Percentiles rank a stretch among this genome's conserved stretches.
These are phyloP conservation scores for Lucilia sericata DNA, from an alignment of 1,140 invertebrate genomes.

Conservation along the genomic window DNA sequence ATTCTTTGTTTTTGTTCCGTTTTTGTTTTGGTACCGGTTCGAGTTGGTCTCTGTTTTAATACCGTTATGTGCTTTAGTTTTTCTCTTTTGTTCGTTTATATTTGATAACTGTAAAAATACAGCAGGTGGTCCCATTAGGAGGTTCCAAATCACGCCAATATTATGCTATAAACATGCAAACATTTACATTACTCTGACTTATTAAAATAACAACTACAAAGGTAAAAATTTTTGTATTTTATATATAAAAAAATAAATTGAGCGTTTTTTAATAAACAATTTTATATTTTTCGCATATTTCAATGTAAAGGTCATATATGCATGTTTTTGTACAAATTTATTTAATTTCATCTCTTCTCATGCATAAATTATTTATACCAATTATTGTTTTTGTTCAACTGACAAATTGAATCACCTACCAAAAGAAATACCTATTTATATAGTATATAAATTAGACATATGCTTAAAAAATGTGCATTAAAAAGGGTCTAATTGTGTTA, in stretches of 20 bases:
- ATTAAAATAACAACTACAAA: not conserved
- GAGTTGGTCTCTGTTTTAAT: not conserved
- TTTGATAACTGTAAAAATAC: not conserved
- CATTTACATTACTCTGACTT: not conserved
- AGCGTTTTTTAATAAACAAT: too few relatives aligned
- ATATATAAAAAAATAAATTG: not conserved
- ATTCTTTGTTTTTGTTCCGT: not conserved
- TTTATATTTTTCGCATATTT: not conserved
- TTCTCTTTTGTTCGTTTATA: not conserved
- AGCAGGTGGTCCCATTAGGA: constrained; percentile 19
- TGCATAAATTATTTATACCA: not conserved
- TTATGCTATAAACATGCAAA: not conserved
- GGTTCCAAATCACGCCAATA: not conserved
- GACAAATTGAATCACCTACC: too few relatives aligned
- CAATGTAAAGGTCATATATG: constrained; percentile 23
- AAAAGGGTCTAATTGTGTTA: too few relatives aligned
- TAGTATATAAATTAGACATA: too few relatives aligned
- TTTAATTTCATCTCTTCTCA: not conserved
- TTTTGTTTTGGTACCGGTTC: not conserved
- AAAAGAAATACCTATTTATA: too few relatives aligned
- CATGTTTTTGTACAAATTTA: not conserved
- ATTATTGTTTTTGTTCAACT: not conserved
- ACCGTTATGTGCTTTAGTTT: not conserved
- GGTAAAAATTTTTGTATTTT: not conserved
- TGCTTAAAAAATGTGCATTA: too few relatives aligned